phyloP scores from a whole-genome alignment of 2,113 vertebrate species.

The Nansenia antarctica region DNA sequence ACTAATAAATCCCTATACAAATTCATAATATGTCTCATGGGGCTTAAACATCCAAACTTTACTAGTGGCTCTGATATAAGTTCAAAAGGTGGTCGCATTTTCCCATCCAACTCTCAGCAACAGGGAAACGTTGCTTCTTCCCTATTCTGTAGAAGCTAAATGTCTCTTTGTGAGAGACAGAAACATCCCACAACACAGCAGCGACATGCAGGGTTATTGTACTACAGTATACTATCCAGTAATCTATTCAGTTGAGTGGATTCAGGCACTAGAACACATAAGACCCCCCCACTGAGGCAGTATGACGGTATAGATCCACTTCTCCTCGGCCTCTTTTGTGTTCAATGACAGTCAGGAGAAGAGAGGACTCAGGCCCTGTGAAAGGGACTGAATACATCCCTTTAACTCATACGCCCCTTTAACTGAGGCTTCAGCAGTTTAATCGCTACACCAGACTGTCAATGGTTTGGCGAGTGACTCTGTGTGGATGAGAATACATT shows the following conservation, averaged over 20 bases:
- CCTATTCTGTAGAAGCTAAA: too few species aligned
- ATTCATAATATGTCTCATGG: too few species aligned
- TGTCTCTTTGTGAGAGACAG: too few species aligned
- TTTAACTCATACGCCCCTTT: too few species aligned
- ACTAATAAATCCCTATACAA: too few species aligned
- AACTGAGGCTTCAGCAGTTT: constrained; percentile 31
- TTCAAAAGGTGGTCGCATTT: too few species aligned
- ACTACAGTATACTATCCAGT: too few species aligned
- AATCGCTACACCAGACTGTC: constrained; percentile 7
- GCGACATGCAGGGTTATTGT: neutral
- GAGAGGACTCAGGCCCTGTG: too few species aligned
- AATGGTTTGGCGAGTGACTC: constrained; percentile 25
- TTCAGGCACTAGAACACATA: neutral
- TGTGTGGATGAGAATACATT: constrained; percentile 42
- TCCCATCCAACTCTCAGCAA: too few species aligned
- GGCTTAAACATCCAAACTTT: too few species aligned
- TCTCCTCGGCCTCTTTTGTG: constrained; percentile 2
- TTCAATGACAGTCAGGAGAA: neutral
- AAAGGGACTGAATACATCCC: constrained; percentile 23
- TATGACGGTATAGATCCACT: neutral
- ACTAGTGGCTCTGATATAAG: too few species aligned
- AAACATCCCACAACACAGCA: neutral
- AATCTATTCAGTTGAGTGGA: neutral
- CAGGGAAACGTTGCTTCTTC: too few species aligned
- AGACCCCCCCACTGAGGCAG: constrained; percentile 2